Evolutionary conservation across 2,888 invertebrate genomes (phyloP), one percentile per base, ranked within the genome.

Genomic region (Halictus quadricinctus): DNA sequence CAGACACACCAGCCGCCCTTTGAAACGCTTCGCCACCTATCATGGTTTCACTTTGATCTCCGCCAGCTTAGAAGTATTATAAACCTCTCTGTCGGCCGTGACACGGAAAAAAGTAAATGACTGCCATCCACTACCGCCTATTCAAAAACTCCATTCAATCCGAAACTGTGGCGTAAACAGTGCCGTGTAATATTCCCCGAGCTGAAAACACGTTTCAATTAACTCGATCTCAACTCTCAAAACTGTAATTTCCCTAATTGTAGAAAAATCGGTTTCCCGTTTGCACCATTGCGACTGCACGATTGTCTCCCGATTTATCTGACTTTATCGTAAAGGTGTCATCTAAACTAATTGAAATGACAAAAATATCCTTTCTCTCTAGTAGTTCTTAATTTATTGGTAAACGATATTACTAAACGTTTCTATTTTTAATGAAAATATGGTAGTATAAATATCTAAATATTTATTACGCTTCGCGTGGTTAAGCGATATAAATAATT

Each of bases 41-140:
- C 46, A 72, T 72, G 25, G 43, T 72, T 72, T 46, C 72, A 46
- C 72, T 72, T 72, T 72, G 72, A 72, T 72, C 46, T 46, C 46
- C 72, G 7, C 46, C 21, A 8, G 72, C 2, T n/a, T 36, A 72
- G 46, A 72, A 46, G n/a, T 25, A 72, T 72, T 46, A 72, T 46
- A 8, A 72, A 72, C 72, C 46, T 29, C 29, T 72, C 6, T n/a
- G 46, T 13, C 72, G 72, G n/a, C 72, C 72, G n/a, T 25, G 72
- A 72, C 72, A 72, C 29, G 48, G 12, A 15, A 43, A 72, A 46
- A 48, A 13, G 29, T 25, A 21, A 66, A 29, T 25, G 72, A 72
- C 25, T 3, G 7, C 72, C 2, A 15, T 48, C 48, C 48, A 48
- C 25, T 48, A 18, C 7, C 25, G 46, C 15, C 25, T 15, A 66